Conservation (phyloP, 2,797 vertebrate genomes). For the Hoplostethus mediterraneus region DNA sequence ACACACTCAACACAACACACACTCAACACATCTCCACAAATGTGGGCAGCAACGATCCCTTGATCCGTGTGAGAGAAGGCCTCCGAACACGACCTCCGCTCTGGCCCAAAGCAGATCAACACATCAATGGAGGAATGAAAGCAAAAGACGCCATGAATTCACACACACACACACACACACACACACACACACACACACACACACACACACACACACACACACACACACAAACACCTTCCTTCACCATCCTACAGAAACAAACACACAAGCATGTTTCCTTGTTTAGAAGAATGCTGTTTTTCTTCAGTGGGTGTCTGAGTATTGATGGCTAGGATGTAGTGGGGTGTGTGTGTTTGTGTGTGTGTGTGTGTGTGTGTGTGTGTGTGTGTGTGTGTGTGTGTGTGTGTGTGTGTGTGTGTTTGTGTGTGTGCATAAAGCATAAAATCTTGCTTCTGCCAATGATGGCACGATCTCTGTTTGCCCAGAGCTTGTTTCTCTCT, state of each 20-base stretch:
- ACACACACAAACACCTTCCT: background rate
- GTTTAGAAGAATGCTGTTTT: background rate
- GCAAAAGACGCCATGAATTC: background rate
- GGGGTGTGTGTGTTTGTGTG: background rate
- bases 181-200: constrained; percentile 1
- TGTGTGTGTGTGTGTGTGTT: background rate
- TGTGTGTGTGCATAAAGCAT: background rate
- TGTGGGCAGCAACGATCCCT: background rate
- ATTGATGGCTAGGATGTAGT: background rate
- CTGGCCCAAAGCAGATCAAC: constrained; percentile 23
- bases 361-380: background rate
- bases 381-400: background rate
- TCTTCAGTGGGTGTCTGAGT: background rate
- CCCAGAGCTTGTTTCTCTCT: background rate
- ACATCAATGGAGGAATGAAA: constrained; percentile 17
- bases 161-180: background rate
- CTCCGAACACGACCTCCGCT: constrained; percentile 1
- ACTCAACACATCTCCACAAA: background rate
- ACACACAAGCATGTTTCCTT: background rate
- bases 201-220: background rate
- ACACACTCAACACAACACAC: background rate
- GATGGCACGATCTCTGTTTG: background rate
- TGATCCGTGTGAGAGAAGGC: background rate
- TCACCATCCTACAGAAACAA: background rate
- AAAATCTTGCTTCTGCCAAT: background rate